Conservation (phyloP, 1,140 invertebrate genomes). For the Elymnias hypermnestra region DNA sequence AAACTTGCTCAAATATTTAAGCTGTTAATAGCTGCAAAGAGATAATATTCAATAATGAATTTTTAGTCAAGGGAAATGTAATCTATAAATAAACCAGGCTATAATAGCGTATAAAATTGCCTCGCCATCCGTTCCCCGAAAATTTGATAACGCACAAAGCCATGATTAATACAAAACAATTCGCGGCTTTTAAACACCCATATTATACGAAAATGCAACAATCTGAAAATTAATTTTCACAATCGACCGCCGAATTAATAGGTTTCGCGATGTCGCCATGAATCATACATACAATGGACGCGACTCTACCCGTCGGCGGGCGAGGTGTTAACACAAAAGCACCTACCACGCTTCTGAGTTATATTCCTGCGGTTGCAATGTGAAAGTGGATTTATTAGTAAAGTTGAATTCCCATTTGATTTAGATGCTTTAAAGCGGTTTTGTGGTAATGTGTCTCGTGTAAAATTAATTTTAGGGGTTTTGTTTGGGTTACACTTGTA, state of each 20-base stretch:
- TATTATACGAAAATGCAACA: conserved; percentile 15
- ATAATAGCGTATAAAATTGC: no score
- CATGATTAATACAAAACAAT: conserved; percentile 13
- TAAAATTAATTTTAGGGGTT: conserved; percentile 23
- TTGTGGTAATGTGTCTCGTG: conserved; percentile 10
- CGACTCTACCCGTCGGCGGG: conserved; percentile 16
- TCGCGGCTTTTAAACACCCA: conserved; percentile 21
- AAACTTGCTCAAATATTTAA: no score
- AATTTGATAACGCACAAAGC: neutral
- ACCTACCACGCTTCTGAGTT: conserved; percentile 17
- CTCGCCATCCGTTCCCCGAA: no score
- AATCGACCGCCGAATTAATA: conserved; percentile 53
- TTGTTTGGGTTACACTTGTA: conserved; percentile 14
- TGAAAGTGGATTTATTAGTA: conserved; percentile 46
- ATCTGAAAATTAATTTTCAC: conserved; percentile 52
- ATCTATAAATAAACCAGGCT: no score
- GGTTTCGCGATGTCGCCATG: conserved; percentile 33
- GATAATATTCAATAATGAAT: no score
- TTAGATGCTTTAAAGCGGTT: conserved; percentile 33
- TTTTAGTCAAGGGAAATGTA: no score
- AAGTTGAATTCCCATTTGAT: conserved; percentile 62
- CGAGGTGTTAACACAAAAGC: conserved; percentile 56
- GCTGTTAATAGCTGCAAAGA: no score
- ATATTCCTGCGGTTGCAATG: conserved; percentile 29
- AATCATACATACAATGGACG: conserved; percentile 45